Evolutionary conservation across 2,113 vertebrate species (phyloP).

Genomic region (Sylvia atricapilla): DNA sequence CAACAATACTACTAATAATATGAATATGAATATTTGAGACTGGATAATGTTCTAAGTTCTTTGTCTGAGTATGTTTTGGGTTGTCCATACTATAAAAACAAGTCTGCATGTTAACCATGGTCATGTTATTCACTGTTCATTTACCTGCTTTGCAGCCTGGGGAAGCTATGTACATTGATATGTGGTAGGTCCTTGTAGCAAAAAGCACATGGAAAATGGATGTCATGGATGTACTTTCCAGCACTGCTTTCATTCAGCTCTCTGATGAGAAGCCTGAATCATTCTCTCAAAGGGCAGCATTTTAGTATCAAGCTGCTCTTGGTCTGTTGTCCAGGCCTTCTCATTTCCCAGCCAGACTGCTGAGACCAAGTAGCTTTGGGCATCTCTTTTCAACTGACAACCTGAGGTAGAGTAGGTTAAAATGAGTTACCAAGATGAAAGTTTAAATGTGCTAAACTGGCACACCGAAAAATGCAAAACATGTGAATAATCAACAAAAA

Average conservation of each 20-base stretch:
- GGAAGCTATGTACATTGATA: background rate
- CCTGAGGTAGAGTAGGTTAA: background rate
- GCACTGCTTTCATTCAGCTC: background rate
- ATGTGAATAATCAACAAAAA: background rate
- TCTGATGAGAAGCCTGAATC: background rate
- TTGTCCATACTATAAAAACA: background rate
- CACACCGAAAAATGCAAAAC: background rate
- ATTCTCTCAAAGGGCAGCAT: background rate
- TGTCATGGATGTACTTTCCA: background rate
- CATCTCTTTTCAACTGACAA: background rate
- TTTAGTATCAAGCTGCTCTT: background rate
- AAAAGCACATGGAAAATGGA: background rate
- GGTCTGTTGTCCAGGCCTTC: background rate
- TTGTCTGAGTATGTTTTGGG: background rate
- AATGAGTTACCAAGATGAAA: background rate
- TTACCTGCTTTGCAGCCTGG: background rate
- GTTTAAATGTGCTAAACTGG: background rate
- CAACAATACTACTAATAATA: background rate
- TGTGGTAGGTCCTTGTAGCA: background rate
- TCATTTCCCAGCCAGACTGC: background rate
- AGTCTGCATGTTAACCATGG: background rate
- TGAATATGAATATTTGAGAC: background rate
- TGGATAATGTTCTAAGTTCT: background rate
- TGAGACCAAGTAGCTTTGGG: background rate
- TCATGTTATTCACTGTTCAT: rapidly evolving